Evolutionary conservation across 2,113 vertebrate genomes (phyloP).

Genomic region (Mirza zaza): DNA sequence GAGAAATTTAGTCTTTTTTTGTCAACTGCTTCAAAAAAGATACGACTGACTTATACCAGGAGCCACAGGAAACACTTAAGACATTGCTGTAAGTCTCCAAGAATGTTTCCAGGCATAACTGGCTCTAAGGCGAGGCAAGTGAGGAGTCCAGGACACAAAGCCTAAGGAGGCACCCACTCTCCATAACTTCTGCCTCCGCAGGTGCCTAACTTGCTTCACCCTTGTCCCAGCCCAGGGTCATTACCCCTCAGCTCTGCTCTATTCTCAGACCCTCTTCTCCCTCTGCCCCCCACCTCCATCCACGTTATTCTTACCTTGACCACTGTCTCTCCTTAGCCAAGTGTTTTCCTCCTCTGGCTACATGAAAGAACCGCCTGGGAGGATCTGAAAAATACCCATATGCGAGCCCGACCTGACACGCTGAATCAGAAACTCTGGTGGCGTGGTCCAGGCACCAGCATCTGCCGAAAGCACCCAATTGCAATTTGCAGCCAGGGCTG

Average conservation of each 20-base stretch:
- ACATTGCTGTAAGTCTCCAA: neutral
- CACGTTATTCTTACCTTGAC: neutral
- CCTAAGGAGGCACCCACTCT: neutral
- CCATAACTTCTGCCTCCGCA: neutral
- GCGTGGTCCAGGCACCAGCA: neutral
- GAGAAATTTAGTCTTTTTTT: slow-evolving; percentile 6
- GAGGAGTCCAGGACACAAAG: neutral
- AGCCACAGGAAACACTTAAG: neutral
- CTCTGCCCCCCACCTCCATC: neutral
- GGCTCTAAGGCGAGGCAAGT: neutral
- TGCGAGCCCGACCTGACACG: neutral
- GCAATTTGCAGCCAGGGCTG: neutral
- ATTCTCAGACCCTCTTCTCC: neutral
- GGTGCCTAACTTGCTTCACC: neutral
- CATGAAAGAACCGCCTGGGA: neutral
- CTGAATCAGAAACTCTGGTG: neutral
- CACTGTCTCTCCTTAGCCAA: neutral
- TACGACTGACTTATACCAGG: neutral
- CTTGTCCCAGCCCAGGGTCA: neutral
- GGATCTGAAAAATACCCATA: neutral
- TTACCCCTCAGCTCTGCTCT: neutral
- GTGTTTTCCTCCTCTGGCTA: neutral
- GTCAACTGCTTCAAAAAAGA: neutral
- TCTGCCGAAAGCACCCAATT: neutral
- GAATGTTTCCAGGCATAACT: neutral